Evolutionary conservation across 2,888 invertebrate species (phyloP).

Genomic region (Cosmia pyralina): DNA sequence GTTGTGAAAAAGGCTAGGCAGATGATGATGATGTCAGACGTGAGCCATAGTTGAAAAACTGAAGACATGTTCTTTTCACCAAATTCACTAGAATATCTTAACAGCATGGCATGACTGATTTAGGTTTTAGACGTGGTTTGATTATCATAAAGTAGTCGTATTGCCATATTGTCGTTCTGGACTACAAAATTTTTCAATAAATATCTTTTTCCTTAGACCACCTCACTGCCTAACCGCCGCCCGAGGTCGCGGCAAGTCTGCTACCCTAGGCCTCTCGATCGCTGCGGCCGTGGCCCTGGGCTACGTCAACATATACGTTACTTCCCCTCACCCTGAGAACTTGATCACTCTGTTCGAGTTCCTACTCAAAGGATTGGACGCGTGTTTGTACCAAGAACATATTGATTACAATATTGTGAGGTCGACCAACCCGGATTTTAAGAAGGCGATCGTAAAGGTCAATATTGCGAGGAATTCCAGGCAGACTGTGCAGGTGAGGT

Average conservation of each 20-base stretch:
- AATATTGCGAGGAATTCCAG: constrained; percentile 97
- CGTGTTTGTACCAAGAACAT: constrained; percentile 98
- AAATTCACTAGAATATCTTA: no score
- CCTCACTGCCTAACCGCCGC: constrained; percentile 99
- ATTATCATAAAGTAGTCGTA: no score
- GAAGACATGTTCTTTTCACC: no score
- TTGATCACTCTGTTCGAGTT: constrained; percentile 99
- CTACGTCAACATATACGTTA: constrained; percentile 98
- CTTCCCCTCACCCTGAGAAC: constrained; percentile 99
- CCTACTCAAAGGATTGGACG: constrained; percentile 97
- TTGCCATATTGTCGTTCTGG: no score
- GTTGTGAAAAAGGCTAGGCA: no score
- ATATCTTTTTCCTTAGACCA: constrained; percentile 89
- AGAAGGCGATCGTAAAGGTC: constrained; percentile 98
- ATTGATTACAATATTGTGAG: constrained; percentile 98
- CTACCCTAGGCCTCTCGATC: constrained; percentile 97
- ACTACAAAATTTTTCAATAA: background rate
- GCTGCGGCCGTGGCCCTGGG: constrained; percentile 95
- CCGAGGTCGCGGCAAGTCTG: constrained; percentile 99
- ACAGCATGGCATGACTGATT: no score
- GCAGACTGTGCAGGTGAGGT: constrained; percentile 96
- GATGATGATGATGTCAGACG: no score
- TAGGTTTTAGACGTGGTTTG: no score
- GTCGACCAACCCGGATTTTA: constrained; percentile 98
- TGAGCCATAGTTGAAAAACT: no score